Conservation (phyloP, 2,797 vertebrate species). For the Pelobates cultripes region DNA sequence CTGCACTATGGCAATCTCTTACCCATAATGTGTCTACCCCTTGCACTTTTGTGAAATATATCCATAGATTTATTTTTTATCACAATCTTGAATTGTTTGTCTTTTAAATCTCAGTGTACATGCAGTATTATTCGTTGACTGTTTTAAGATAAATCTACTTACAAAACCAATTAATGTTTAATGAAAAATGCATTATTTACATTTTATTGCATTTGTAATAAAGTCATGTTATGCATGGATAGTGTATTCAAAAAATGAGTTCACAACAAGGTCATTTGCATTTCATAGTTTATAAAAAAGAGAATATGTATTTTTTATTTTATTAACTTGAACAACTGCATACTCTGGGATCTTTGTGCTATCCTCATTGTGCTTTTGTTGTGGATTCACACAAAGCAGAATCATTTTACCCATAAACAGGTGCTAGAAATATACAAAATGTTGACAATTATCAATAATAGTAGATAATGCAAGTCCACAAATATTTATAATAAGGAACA, state of each 20-base stretch:
- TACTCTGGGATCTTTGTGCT: neutral
- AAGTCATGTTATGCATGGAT: slow-evolving; percentile 22
- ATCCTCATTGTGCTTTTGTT: neutral
- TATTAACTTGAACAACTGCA: neutral
- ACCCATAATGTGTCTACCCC: too few species aligned
- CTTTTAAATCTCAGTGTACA: neutral
- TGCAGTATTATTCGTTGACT: neutral
- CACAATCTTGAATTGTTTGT: too few species aligned
- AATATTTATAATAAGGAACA: neutral
- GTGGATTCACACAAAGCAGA: neutral
- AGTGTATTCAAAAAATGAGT: slow-evolving; percentile 5
- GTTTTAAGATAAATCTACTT: slow-evolving; percentile 19
- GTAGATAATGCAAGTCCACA: neutral
- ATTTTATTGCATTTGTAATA: slow-evolving; percentile 41
- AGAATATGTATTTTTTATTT: neutral
- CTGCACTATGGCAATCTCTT: too few species aligned
- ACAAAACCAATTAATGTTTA: slow-evolving; percentile 22
- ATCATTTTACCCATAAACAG: neutral
- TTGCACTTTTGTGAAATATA: too few species aligned
- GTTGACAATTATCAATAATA: neutral
- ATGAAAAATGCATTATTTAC: slow-evolving; percentile 43
- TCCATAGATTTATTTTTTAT: too few species aligned
- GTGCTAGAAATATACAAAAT: neutral
- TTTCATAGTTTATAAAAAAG: slow-evolving; percentile 11
- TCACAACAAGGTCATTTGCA: slow-evolving; percentile 29